Evolutionary conservation across 2,888 invertebrate species (phyloP).

Genomic region (Plemyria rubiginata): DNA sequence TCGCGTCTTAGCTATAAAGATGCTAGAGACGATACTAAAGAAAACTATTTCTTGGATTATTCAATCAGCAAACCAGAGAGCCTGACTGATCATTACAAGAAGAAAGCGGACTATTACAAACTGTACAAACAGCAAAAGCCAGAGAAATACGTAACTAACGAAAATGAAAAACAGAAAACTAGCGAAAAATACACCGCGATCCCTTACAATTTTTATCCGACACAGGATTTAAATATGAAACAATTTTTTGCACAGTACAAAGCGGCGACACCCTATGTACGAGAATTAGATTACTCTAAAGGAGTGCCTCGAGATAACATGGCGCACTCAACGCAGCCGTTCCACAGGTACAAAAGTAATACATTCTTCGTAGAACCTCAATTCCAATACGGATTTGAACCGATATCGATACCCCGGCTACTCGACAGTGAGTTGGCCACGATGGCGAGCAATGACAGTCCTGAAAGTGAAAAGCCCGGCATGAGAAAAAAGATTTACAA

Average conservation of each 20-base stretch:
- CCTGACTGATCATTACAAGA: slow-evolving; percentile 61
- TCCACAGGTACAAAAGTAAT: slow-evolving; percentile 58
- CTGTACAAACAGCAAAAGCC: slow-evolving; percentile 67
- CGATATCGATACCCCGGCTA: slow-evolving; percentile 65
- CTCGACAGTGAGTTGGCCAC: slow-evolving; percentile 75
- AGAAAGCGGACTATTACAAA: slow-evolving; percentile 72
- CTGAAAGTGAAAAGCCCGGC: slow-evolving; percentile 72
- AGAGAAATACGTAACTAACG: slow-evolving; percentile 52
- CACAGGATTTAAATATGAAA: slow-evolving; percentile 56
- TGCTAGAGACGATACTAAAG: slow-evolving; percentile 66
- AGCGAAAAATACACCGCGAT: slow-evolving; percentile 61
- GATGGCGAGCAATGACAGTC: slow-evolving; percentile 72
- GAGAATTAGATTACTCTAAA: slow-evolving; percentile 66
- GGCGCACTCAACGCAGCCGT: slow-evolving; percentile 65
- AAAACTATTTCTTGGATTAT: slow-evolving; percentile 70
- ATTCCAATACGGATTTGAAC: slow-evolving; percentile 80
- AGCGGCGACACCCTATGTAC: slow-evolving; percentile 57
- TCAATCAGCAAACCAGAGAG: slow-evolving; percentile 70
- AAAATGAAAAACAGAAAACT: slow-evolving; percentile 53
- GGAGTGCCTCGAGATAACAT: slow-evolving; percentile 62
- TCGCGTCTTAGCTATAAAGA: slow-evolving; percentile 69
- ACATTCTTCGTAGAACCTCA: slow-evolving; percentile 78
- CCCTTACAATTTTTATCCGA: slow-evolving; percentile 55
- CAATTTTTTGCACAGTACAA: slow-evolving; percentile 63
- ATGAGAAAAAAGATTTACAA: slow-evolving; percentile 75